Percentiles rank a stretch among this genome's conserved stretches.
Conservation (phyloP, 2,888 invertebrate species). For the Operophtera brumata region DNA sequence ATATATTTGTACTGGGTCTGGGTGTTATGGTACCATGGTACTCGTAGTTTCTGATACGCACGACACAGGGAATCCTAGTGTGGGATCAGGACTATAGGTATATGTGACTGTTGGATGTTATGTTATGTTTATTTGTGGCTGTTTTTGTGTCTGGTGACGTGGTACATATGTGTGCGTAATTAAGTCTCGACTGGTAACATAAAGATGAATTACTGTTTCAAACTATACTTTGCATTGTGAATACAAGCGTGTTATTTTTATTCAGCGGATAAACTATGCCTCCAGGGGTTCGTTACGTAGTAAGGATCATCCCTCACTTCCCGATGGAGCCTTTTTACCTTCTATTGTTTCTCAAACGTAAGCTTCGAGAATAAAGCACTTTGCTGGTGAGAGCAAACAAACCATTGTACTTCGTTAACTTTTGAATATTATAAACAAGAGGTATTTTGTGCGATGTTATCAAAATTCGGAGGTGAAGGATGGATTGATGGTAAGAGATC, state of each 20-base stretch:
- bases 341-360: constrained; percentile 35
- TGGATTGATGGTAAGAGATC: too few species aligned
- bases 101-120: too few species aligned
- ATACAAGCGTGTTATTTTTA: constrained; percentile 52
- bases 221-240: constrained; percentile 12
- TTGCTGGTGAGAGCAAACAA: constrained; percentile 19
- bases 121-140: too few species aligned
- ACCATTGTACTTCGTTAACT: constrained; percentile 1
- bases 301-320: constrained; percentile 48
- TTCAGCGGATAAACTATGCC: constrained; percentile 58
- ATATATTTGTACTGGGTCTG: too few species aligned
- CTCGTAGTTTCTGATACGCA: too few species aligned
- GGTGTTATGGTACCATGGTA: too few species aligned
- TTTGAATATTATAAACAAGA: not conserved
- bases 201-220: constrained; percentile 1
- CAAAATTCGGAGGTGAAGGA: too few species aligned
- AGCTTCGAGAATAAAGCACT: constrained; percentile 30
- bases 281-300: constrained; percentile 63
- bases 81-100: too few species aligned
- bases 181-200: not conserved
- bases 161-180: too few species aligned
- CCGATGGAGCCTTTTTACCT: constrained; percentile 40
- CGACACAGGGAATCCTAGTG: too few species aligned
- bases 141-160: too few species aligned
- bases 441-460: not conserved